Evolutionary conservation across 2,797 vertebrate species (phyloP), one percentile per base, ranked within the genome.

Genomic region (Phrynocephalus forsythii): DNA sequence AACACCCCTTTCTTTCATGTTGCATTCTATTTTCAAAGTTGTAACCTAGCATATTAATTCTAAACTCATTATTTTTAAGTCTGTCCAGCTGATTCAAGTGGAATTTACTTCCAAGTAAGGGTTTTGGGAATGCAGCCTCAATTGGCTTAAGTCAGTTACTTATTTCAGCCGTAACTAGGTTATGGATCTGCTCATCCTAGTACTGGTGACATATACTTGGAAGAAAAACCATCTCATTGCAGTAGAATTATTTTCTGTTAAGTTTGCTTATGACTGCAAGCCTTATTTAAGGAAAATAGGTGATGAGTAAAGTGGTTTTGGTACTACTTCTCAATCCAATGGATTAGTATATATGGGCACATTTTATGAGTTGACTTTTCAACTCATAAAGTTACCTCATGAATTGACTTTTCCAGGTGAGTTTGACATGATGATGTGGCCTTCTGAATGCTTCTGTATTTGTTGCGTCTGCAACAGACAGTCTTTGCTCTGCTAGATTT

Each of bases 81-180:
- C 48, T 63, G 52, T 81, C 26, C 18, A 1, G 26, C 7, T 72
- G n/a, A 81, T 73, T 73, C 79, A 77, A 69, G 60, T 79, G 50
- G 67, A 86, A 80, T 30, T 63, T 86, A 30, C 71, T 79, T 69
- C 52, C 24, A 67, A 50, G 60, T 78, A 77, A 78, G 38, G 33
- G 26, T 77, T 85, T 83, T 77, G 78, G 52, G 33, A 73, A 20
- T 81, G 38, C 9, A 5, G 73, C 18, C 28, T 73, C 69, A 75
- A 73, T 44, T 72, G 68, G 52, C 30, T 72, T 63, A 72, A 80
- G 26, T 28, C 50, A 73, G 48, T 63, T 63, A 63, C 72, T 26
- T 80, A 75, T 69, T 81, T 76, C 60, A 67, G 26, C 69, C 48
- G n/a, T 66, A 82, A 44, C 38, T 75, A 28, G 86, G 28, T 71